phyloP scores from a whole-genome alignment of 2,888 invertebrate genomes.

The Cheilosia grossa region DNA sequence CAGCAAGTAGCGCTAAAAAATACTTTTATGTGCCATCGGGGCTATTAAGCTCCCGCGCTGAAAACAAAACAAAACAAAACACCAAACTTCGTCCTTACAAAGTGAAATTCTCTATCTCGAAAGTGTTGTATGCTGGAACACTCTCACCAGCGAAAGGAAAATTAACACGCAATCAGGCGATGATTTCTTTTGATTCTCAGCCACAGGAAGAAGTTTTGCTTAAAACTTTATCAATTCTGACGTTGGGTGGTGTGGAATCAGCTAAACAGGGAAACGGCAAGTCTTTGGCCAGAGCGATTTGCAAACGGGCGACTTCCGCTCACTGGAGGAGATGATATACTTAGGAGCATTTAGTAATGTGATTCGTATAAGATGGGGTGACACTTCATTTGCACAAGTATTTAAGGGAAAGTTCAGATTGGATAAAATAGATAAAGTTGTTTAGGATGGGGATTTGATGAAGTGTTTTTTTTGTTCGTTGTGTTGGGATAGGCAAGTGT shows the following conservation, averaged over 20 bases:
- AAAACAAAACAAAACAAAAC: neutral
- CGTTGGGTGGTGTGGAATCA: neutral
- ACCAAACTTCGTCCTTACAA: neutral
- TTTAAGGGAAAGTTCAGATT: neutral
- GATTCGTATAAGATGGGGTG: neutral
- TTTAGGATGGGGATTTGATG: no score
- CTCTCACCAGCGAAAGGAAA: neutral
- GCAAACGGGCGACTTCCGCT: neutral
- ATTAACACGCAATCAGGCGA: conserved; percentile 1
- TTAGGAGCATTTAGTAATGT: neutral
- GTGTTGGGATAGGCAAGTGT: no score
- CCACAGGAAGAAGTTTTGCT: neutral
- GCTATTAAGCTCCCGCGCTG: neutral
- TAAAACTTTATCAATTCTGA: neutral
- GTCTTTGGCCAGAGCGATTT: neutral
- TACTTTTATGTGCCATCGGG: neutral
- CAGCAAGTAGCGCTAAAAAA: neutral
- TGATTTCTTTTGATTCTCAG: neutral
- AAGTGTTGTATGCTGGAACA: neutral
- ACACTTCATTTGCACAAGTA: neutral
- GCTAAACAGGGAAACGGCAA: neutral
- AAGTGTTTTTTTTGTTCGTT: no score
- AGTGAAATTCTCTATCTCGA: neutral
- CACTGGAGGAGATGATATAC: neutral
- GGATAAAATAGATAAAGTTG: neutral